These are phyloP conservation scores for Halocaridina rubra DNA, from an alignment of 2,888 invertebrate species.

Conservation along the genomic window DNA sequence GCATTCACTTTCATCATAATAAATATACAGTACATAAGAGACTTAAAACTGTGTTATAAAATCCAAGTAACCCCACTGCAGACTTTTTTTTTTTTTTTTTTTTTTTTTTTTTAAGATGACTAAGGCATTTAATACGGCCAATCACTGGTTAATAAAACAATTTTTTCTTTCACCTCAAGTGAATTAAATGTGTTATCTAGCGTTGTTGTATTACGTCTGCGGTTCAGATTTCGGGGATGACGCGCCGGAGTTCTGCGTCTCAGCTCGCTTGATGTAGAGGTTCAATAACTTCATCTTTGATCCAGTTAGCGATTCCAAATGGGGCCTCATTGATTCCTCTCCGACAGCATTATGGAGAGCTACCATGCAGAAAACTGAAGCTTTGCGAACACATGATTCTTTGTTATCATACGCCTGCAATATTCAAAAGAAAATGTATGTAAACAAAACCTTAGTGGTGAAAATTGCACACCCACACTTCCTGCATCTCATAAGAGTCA, in stretches of 20 bases:
- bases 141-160: slow-evolving; percentile 1
- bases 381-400: slow-evolving; percentile 93
- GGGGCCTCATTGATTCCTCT: slow-evolving; percentile 84
- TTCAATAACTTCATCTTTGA: slow-evolving; percentile 90
- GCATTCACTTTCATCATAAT: slow-evolving; percentile 4
- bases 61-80: not conserved
- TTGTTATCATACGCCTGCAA: slow-evolving; percentile 87
- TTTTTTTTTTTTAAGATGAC: no score
- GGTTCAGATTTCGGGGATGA: slow-evolving; percentile 63
- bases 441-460: no score
- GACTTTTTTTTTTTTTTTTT: not conserved
- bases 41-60: not conserved
- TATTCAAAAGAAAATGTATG: slow-evolving; percentile 21
- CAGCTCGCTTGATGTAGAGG: slow-evolving; percentile 79
- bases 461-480: no score
- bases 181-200: no score
- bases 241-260: slow-evolving; percentile 64
- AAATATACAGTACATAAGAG: slow-evolving; percentile 10
- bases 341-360: slow-evolving; percentile 91
- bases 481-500: no score
- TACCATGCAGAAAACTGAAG: slow-evolving; percentile 97
- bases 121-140: not conserved
- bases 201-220: slow-evolving; percentile 47
- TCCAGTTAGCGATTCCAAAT: slow-evolving; percentile 83
- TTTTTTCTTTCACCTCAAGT: slow-evolving; percentile 5